phyloP scores from a whole-genome alignment of 1,140 invertebrate genomes.

The Drosophila simulans region DNA sequence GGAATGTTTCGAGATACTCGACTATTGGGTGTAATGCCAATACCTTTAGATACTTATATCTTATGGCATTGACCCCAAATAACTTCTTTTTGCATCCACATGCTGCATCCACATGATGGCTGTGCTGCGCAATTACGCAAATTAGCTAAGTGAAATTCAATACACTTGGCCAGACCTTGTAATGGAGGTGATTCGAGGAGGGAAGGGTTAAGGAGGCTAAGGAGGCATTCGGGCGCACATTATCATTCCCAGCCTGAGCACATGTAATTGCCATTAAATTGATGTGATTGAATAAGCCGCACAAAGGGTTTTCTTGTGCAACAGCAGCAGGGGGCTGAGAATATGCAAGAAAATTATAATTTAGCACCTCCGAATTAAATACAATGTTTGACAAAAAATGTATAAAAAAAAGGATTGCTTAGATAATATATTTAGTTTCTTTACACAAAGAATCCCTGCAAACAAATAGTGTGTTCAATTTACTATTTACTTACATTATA shows the following conservation, averaged over 20 bases:
- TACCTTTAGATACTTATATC: background rate
- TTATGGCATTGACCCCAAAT: background rate
- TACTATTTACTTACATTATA: background rate
- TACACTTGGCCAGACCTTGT: conserved; percentile 52
- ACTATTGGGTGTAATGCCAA: background rate
- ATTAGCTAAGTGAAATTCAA: conserved; percentile 75
- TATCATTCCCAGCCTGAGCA: conserved; percentile 36
- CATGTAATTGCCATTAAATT: conserved; percentile 63
- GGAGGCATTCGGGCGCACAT: conserved; percentile 26
- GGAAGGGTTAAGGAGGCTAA: background rate
- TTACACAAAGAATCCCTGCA: too few relatives aligned
- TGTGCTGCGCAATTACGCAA: conserved; percentile 74
- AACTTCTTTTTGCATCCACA: conserved; percentile 18
- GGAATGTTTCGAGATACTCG: background rate
- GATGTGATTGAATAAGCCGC: conserved; percentile 33
- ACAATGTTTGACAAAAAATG: background rate
- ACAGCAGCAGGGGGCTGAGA: background rate
- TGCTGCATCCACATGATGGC: conserved; percentile 36
- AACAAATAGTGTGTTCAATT: background rate
- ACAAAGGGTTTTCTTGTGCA: conserved; percentile 25
- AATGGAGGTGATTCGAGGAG: too few relatives aligned
- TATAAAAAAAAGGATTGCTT: background rate
- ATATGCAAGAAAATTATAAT: background rate
- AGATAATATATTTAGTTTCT: too few relatives aligned
- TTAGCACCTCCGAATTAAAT: background rate